Percentiles rank a stretch among this genome's conserved stretches.
phyloP scores from a whole-genome alignment of 2,888 invertebrate species.

The Abrostola tripartita region DNA sequence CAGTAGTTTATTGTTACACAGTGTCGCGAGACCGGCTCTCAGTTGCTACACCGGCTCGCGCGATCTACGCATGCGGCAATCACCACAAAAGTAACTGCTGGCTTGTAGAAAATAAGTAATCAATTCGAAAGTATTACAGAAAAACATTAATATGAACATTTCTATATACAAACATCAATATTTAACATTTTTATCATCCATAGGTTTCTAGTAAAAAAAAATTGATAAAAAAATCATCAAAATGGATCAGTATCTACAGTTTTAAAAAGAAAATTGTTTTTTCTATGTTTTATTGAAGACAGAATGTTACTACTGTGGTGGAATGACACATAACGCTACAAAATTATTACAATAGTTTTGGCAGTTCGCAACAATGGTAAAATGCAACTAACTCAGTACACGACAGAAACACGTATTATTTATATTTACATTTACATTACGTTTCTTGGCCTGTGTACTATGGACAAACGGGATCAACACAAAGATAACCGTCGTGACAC shows the following conservation, averaged over 20 bases:
- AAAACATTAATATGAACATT: too few species aligned
- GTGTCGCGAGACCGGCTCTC: slow-evolving; percentile 69
- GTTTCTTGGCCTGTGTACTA: slow-evolving; percentile 63
- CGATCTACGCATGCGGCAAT: slow-evolving; percentile 58
- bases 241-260: slow-evolving; percentile 7
- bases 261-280: slow-evolving; percentile 19
- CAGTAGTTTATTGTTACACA: slow-evolving; percentile 86
- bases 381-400: slow-evolving; percentile 82
- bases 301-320: slow-evolving; percentile 56
- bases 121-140: slow-evolving; percentile 10
- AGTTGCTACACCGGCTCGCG: slow-evolving; percentile 69
- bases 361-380: slow-evolving; percentile 87
- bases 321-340: slow-evolving; percentile 70
- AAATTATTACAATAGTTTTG: slow-evolving; percentile 86
- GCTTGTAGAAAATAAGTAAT: slow-evolving; percentile 15
- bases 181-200: too few species aligned
- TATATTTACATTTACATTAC: slow-evolving; percentile 80
- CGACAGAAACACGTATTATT: slow-evolving; percentile 77
- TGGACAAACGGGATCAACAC: slow-evolving; percentile 68
- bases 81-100: slow-evolving; percentile 56
- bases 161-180: too few species aligned
- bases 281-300: not conserved
- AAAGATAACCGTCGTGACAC: slow-evolving; percentile 54
- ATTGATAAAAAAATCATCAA: slow-evolving; percentile 22
- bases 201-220: slow-evolving; percentile 5